Evolutionary conservation across 2,888 invertebrate species (phyloP), one percentile per base, ranked within the genome.

Genomic region (Mycalesis mineus): DNA sequence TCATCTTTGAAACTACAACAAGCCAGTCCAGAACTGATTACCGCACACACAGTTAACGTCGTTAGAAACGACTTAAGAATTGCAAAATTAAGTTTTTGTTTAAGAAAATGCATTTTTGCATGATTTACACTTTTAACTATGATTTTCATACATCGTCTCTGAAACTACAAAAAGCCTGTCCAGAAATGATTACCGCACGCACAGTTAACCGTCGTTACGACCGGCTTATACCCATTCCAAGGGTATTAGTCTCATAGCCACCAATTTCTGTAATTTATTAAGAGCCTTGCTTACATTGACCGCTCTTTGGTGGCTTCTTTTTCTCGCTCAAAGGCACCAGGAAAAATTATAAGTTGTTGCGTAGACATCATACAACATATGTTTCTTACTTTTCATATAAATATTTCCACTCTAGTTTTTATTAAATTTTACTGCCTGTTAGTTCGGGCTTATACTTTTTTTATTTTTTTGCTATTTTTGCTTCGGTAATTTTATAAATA

Each of bases 211-310:
- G 70, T 69, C 82, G 81, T 84, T 86, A 86, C 72, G 86, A 74
- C 74, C 83, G 78, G 87, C 85, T 84, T 86, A 88, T 82, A 78
- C 76, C 84, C 88, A 85, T 84, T 88, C 85, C 84, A 80, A 73
- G 75, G 78, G 86, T 81, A 88, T 89, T 88, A 88, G 85, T 85
- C 82, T 78, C 74, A 70, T 80, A 72, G 77, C 77, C 82, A 80
- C 82, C 85, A 83, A 88, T 88, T 88, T 82, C 75, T 80, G 84
- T 88, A 86, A 88, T 88, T 88, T 88, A 88, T 87, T 88, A 88
- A 88, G 79, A 84, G 84, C 77, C 79, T 81, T 77, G 78, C 75
- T 80, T 79, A 80, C 64, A 60, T 75, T 80, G 74, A 75, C 73
- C 75, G 75, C 75, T 74, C 73, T 78, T 81, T 72, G 73, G 76